phyloP scores from a whole-genome alignment of 2,797 vertebrate species.

The Oreochromis grahami region DNA sequence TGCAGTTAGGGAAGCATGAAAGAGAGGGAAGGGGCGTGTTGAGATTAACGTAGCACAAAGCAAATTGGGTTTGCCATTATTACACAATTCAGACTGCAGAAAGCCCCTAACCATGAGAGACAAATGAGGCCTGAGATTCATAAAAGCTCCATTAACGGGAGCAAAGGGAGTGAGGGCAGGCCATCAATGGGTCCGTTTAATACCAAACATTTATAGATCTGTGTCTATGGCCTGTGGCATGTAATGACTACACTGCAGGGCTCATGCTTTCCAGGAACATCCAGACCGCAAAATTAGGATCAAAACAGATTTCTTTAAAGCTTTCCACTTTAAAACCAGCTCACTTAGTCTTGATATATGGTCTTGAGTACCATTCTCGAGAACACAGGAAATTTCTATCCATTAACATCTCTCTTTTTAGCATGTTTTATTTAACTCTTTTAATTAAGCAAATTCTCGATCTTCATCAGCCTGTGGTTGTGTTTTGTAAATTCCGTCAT shows the following conservation, averaged over 20 bases:
- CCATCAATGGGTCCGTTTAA: constrained; percentile 65
- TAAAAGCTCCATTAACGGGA: constrained; percentile 73
- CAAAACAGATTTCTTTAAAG: constrained; percentile 30
- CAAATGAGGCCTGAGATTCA: constrained; percentile 76
- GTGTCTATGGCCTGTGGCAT: constrained; percentile 56
- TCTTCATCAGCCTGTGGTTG: background rate
- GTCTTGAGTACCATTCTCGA: background rate
- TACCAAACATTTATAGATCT: constrained; percentile 69
- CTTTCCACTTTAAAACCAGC: background rate
- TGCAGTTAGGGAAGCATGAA: constrained; percentile 71
- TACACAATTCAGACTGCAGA: constrained; percentile 71
- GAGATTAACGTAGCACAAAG: constrained; percentile 77
- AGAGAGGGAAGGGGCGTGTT: constrained; percentile 67
- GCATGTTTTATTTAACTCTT: background rate
- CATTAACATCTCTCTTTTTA: background rate
- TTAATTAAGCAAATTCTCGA: constrained; percentile 1
- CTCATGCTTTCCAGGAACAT: constrained; percentile 44
- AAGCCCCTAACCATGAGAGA: constrained; percentile 72
- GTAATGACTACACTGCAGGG: constrained; percentile 47
- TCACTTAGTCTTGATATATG: background rate
- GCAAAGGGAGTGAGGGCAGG: constrained; percentile 61
- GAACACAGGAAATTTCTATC: background rate
- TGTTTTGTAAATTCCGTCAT: background rate
- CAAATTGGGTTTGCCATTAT: constrained; percentile 78
- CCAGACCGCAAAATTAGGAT: constrained; percentile 45